Conservation (phyloP, 2,888 invertebrate species). For the Galeruca laticollis region DNA sequence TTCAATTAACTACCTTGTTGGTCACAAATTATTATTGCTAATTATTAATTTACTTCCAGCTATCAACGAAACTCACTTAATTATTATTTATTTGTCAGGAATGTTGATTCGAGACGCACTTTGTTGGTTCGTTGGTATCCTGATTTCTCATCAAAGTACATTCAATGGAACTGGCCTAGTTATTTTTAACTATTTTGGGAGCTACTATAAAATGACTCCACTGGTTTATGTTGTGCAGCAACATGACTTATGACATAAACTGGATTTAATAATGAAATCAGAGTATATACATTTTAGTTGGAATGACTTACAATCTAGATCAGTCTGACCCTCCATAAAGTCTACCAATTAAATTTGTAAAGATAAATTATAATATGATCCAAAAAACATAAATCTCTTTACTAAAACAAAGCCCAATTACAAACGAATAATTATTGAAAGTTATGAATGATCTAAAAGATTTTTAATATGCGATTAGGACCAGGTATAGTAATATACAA, state of each 20-base stretch:
- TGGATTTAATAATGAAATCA: constrained; percentile 1
- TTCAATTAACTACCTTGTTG: too few species aligned
- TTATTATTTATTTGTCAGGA: too few species aligned
- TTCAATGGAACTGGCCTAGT: too few species aligned
- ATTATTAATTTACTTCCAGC: too few species aligned
- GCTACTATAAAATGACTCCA: too few species aligned
- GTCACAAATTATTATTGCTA: too few species aligned
- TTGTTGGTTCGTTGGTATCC: too few species aligned
- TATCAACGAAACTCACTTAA: too few species aligned
- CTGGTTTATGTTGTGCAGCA: too few species aligned
- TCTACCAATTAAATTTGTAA: constrained; percentile 9
- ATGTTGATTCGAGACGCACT: too few species aligned
- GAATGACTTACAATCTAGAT: constrained; percentile 4
- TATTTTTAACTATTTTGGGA: too few species aligned
- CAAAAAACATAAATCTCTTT: constrained; percentile 20
- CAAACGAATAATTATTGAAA: constrained; percentile 36
- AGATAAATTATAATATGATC: constrained; percentile 6
- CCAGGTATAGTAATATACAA: constrained; percentile 59
- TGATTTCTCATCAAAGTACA: too few species aligned
- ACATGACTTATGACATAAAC: neutral
- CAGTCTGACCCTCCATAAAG: neutral
- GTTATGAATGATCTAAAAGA: constrained; percentile 53
- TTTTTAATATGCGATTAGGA: constrained; percentile 49
- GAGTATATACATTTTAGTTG: constrained; percentile 14
- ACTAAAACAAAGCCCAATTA: constrained; percentile 28